phyloP scores from a whole-genome alignment of 2,113 vertebrate species.

The Danionella cerebrum region DNA sequence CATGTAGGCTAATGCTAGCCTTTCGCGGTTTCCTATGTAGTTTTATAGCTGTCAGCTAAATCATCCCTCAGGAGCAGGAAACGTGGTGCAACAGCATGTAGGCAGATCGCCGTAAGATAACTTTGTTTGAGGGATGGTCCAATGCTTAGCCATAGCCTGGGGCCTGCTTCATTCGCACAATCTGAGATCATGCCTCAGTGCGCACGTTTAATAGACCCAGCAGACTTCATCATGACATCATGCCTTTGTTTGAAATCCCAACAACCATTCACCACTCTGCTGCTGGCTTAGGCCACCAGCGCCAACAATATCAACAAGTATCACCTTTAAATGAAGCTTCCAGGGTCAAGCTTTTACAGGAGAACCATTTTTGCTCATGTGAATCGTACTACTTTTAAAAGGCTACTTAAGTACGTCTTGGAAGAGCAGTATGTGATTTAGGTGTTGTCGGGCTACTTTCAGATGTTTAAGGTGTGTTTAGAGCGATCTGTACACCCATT shows the following conservation, averaged over 20 bases:
- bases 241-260: conserved; percentile 72
- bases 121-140: conserved; percentile 66
- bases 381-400: not conserved
- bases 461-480: no score
- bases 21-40: not conserved
- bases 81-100: conserved; percentile 55
- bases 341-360: not conserved
- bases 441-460: not conserved
- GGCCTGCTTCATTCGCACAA: conserved; percentile 65
- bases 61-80: conserved; percentile 56
- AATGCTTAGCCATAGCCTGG: conserved; percentile 55
- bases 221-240: conserved; percentile 71
- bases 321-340: conserved; percentile 29
- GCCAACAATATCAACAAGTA: conserved; percentile 39
- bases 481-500: no score
- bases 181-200: conserved; percentile 72
- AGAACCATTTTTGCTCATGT: not conserved
- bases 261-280: conserved; percentile 54
- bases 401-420: not conserved
- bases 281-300: conserved; percentile 38
- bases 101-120: conserved; percentile 76
- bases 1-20: not conserved
- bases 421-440: not conserved
- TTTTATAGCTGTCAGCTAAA: conserved; percentile 59
- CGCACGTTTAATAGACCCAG: conserved; percentile 63